Conservation (phyloP, 2,113 vertebrate species). For the Stegostoma tigrinum region DNA sequence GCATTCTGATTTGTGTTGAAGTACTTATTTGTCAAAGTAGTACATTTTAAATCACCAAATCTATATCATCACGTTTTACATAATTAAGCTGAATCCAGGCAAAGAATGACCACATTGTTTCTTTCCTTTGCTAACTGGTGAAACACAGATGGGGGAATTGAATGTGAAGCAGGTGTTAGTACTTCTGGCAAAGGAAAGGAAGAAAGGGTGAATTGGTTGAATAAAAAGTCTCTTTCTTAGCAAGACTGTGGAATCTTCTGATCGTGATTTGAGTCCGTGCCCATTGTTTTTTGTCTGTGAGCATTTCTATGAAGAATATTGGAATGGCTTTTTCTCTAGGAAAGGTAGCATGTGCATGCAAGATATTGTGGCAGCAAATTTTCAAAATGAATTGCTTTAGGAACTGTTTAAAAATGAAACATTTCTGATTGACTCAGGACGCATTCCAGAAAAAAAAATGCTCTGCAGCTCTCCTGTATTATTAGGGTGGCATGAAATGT, state of each 20-base stretch:
- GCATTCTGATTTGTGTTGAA: neutral
- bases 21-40: neutral
- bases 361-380: neutral
- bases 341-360: neutral
- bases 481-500: neutral
- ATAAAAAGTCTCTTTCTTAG: neutral
- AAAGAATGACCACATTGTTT: neutral
- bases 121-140: neutral
- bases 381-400: neutral
- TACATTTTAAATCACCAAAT: neutral
- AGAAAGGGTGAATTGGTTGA: neutral
- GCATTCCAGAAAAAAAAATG: neutral
- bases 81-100: neutral
- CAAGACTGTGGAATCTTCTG: neutral
- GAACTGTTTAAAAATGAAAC: neutral
- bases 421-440: neutral
- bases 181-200: neutral
- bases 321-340: neutral
- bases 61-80: neutral
- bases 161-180: neutral
- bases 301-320: neutral
- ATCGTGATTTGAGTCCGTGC: neutral
- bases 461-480: neutral
- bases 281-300: neutral
- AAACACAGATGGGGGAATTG: conserved; percentile 3